Conservation (phyloP, 2,888 invertebrate genomes). For the Bimastos eiseni region DNA sequence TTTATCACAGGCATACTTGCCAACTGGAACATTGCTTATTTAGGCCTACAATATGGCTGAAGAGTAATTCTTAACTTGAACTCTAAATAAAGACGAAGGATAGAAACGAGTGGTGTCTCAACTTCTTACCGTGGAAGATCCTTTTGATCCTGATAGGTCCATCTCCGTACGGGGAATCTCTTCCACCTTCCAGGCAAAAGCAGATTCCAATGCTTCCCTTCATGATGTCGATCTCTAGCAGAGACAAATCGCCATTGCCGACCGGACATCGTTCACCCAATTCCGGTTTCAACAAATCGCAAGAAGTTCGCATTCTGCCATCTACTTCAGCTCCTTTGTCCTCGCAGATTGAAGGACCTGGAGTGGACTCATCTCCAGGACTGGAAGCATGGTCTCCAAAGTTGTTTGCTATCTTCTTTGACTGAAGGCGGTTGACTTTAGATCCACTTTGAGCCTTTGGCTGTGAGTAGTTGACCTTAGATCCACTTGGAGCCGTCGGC, state of each 20-base stretch:
- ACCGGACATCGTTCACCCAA: background rate
- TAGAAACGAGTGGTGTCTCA: background rate
- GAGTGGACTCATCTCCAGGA: background rate
- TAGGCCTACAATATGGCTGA: too few species aligned
- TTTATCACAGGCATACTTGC: too few species aligned
- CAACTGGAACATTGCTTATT: background rate
- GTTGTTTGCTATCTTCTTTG: background rate
- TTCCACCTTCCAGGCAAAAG: conserved; percentile 31
- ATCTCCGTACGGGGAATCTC: conserved; percentile 30
- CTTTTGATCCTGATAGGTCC: conserved; percentile 28
- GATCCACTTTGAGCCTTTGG: background rate
- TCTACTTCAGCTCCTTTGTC: background rate
- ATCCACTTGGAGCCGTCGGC: background rate
- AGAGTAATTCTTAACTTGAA: background rate
- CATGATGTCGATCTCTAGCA: background rate
- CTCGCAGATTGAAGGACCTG: background rate
- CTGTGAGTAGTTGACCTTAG: background rate
- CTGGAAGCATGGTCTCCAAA: background rate
- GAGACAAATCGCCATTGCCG: background rate
- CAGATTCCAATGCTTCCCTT: conserved; percentile 29
- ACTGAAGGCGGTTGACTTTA: background rate
- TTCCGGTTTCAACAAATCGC: background rate
- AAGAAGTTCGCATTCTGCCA: background rate
- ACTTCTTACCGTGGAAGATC: conserved; percentile 13
- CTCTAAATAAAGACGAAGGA: too few species aligned